Conservation (phyloP, 2,113 vertebrate species). For the Charadrius vociferus region DNA sequence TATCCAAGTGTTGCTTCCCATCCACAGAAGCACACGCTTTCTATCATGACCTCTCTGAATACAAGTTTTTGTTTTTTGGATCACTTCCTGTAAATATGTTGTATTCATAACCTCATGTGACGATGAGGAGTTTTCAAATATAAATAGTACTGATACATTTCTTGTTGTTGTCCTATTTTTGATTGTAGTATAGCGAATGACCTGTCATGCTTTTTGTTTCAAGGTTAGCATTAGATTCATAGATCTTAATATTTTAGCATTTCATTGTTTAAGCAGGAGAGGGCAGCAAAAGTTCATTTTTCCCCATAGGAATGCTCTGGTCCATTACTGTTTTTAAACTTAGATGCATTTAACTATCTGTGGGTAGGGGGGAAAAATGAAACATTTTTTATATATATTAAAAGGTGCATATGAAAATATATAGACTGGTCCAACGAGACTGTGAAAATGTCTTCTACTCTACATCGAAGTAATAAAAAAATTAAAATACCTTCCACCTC, state of each 20-base stretch:
- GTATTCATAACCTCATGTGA: constrained; percentile 75
- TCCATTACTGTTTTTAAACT: constrained; percentile 64
- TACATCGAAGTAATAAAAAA: constrained; percentile 61
- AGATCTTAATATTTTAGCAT: constrained; percentile 69
- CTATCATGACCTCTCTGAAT: constrained; percentile 43
- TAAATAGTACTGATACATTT: constrained; percentile 76
- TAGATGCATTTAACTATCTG: constrained; percentile 50
- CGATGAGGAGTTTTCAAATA: constrained; percentile 77
- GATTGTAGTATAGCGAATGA: constrained; percentile 68
- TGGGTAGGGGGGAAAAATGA: constrained; percentile 45
- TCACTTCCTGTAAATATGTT: constrained; percentile 78
- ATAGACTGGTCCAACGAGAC: constrained; percentile 65
- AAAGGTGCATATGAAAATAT: constrained; percentile 73
- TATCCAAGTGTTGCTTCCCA: constrained; percentile 49
- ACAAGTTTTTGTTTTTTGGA: constrained; percentile 59
- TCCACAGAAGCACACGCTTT: constrained; percentile 31
- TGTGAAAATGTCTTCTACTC: constrained; percentile 67
- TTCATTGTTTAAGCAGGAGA: constrained; percentile 80
- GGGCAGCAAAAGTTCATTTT: constrained; percentile 81
- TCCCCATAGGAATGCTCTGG: constrained; percentile 64
- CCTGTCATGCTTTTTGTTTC: constrained; percentile 68
- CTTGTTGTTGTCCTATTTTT: constrained; percentile 76
- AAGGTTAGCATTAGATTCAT: constrained; percentile 62
- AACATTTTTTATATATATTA: constrained; percentile 68
- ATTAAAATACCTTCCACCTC: constrained; percentile 47